These are phyloP conservation scores for Phenacoccus solenopsis DNA, from an alignment of 1,140 invertebrate species.

Conservation along the genomic window DNA sequence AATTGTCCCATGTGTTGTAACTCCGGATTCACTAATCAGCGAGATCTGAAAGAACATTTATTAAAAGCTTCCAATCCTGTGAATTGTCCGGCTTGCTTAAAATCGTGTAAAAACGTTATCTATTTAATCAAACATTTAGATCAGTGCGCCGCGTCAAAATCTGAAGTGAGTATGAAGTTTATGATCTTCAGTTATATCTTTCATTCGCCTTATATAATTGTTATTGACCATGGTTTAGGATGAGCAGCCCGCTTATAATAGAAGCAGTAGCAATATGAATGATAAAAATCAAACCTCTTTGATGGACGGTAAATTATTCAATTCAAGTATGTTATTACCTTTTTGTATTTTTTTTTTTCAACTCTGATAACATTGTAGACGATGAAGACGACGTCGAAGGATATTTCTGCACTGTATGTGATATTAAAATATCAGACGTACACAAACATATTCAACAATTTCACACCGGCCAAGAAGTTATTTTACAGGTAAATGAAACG, in stretches of 20 bases:
- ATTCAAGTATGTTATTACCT: too few species aligned
- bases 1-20: constrained; percentile 8
- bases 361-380: too few species aligned
- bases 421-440: constrained; percentile 6
- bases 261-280: neutral
- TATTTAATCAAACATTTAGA: constrained; percentile 12
- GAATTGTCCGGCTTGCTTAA: neutral
- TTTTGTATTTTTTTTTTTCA: too few species aligned
- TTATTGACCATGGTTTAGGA: neutral
- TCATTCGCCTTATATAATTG: neutral
- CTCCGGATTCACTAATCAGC: neutral
- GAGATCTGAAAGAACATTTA: constrained; percentile 6
- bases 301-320: neutral
- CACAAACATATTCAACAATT: constrained; percentile 8
- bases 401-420: constrained; percentile 8
- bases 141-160: neutral
- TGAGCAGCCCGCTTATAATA: neutral
- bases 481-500: constrained; percentile 6
- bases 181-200: too few species aligned
- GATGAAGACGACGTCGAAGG: constrained; percentile 6
- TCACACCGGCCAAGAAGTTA: constrained; percentile 8
- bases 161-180: neutral
- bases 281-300: neutral
- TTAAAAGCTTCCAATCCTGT: neutral
- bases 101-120: constrained; percentile 1